phyloP scores from a whole-genome alignment of 2,888 invertebrate genomes.

The Leptarthrus brevirostris region DNA sequence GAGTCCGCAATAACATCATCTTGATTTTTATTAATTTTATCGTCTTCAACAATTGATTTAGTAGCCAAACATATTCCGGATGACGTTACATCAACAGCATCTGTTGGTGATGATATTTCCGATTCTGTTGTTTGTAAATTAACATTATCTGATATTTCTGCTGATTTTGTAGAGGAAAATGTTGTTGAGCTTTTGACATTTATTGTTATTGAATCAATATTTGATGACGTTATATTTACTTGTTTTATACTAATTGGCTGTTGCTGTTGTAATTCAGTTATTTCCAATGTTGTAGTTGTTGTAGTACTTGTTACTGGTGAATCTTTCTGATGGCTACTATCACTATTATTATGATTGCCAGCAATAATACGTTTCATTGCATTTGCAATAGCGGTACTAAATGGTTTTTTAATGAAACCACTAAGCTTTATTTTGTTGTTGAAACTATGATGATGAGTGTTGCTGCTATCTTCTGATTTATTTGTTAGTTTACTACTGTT shows the following conservation, averaged over 20 bases:
- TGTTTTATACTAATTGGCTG: conserved; percentile 18
- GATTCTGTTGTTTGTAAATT: neutral
- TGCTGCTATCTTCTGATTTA: conserved; percentile 18
- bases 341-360: conserved; percentile 18
- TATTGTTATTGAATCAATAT: conserved; percentile 37
- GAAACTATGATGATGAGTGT: neutral
- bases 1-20: neutral
- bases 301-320: conserved; percentile 13
- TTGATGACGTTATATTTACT: conserved; percentile 17
- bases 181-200: conserved; percentile 43
- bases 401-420: conserved; percentile 36
- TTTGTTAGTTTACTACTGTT: conserved; percentile 4
- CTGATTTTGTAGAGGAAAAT: neutral
- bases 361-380: conserved; percentile 49
- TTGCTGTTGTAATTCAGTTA: conserved; percentile 1
- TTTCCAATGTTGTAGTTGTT: conserved; percentile 2
- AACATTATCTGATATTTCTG: neutral
- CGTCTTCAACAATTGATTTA: neutral
- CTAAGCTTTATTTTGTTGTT: conserved; percentile 26
- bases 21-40: neutral
- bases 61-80: neutral
- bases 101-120: neutral
- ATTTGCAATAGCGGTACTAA: conserved; percentile 35
- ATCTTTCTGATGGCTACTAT: conserved; percentile 20
- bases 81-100: neutral